Conservation (phyloP, 2,888 invertebrate genomes). For the Chrysotoxum bicinctum region DNA sequence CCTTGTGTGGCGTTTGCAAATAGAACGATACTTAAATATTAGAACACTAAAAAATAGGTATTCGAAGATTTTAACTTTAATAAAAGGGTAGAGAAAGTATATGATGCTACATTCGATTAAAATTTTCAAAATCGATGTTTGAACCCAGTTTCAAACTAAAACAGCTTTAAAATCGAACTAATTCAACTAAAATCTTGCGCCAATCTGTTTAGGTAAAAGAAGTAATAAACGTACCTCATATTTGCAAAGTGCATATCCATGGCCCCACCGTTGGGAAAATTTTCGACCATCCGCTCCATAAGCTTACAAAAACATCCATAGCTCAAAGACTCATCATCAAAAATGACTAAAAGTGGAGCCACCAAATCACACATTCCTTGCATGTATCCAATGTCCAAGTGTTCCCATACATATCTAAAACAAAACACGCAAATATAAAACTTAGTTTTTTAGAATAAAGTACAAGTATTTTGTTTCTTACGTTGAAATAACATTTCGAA, state of each 20-base stretch:
- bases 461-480: slow-evolving; percentile 81
- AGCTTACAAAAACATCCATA: slow-evolving; percentile 95
- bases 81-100: too few relatives aligned
- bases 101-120: too few relatives aligned
- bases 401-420: slow-evolving; percentile 96
- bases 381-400: slow-evolving; percentile 96
- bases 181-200: too few relatives aligned
- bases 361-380: slow-evolving; percentile 99
- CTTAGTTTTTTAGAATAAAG: background rate
- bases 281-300: slow-evolving; percentile 94
- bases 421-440: background rate
- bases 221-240: slow-evolving; percentile 85
- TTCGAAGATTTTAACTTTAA: too few relatives aligned
- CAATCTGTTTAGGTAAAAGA: too few relatives aligned
- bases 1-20: too few relatives aligned
- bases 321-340: slow-evolving; percentile 94
- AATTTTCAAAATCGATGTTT: too few relatives aligned
- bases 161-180: too few relatives aligned
- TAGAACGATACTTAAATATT: too few relatives aligned
- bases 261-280: slow-evolving; percentile 95
- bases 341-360: slow-evolving; percentile 94
- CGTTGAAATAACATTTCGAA: slow-evolving; percentile 98
- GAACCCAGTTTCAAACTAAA: too few relatives aligned
- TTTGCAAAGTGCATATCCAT: slow-evolving; percentile 98
- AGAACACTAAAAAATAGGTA: too few relatives aligned